Conservation (phyloP, 2,797 vertebrate species). For the Nannoperca australis region DNA sequence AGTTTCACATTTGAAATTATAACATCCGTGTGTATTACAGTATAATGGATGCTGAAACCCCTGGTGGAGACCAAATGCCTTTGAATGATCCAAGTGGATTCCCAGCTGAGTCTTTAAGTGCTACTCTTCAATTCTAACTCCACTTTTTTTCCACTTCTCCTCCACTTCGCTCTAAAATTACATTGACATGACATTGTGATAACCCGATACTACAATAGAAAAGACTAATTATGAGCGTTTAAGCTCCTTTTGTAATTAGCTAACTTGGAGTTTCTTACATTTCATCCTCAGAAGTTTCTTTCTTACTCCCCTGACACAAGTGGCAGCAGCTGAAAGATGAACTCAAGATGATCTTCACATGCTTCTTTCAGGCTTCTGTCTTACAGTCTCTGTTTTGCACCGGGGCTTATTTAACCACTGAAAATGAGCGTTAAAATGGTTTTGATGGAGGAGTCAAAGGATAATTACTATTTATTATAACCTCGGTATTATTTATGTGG, state of each 20-base stretch:
- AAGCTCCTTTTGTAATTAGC: conserved; percentile 83
- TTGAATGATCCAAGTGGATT: conserved; percentile 60
- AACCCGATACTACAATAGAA: conserved; percentile 73
- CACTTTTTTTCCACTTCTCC: conserved; percentile 53
- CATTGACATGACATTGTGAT: conserved; percentile 77
- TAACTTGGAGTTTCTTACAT: conserved; percentile 69
- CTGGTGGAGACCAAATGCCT: conserved; percentile 43
- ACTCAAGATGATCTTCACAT: conserved; percentile 63
- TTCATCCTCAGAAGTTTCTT: conserved; percentile 68
- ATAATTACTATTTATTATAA: conserved; percentile 19
- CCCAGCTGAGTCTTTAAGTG: conserved; percentile 74
- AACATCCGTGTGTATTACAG: conserved; percentile 40
- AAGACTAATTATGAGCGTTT: conserved; percentile 81
- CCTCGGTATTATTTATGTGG: conserved; percentile 25
- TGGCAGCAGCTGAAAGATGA: conserved; percentile 68
- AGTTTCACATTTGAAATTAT: conserved; percentile 43
- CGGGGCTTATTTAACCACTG: conserved; percentile 10
- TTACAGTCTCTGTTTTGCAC: conserved; percentile 31
- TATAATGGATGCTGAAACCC: conserved; percentile 49
- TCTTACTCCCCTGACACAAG: conserved; percentile 53
- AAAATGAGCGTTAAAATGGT: conserved; percentile 16
- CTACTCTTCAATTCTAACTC: conserved; percentile 69
- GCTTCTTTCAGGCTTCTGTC: conserved; percentile 48
- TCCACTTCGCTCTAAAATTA: conserved; percentile 71
- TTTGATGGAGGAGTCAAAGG: conserved; percentile 22